Evolutionary conservation across 2,888 invertebrate genomes (phyloP), one percentile per base, ranked within the genome.

Genomic region (Allophyes oxyacanthae): DNA sequence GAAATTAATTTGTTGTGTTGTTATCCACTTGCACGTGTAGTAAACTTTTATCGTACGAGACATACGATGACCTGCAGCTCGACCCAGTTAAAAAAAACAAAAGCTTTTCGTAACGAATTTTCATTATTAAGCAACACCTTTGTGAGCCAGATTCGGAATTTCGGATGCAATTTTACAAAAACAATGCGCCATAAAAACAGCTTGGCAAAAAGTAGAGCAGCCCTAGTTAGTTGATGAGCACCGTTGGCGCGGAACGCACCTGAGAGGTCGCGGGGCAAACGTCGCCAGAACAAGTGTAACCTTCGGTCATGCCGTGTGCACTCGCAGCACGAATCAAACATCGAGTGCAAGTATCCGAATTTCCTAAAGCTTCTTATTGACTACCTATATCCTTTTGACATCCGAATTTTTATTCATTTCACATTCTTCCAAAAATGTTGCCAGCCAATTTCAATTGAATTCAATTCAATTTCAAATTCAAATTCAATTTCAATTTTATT

Each of bases 181-280:
- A 93, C 92, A 93, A 92, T 92, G 88, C 79, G 65, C 83, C 82
- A 85, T 91, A 88, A 90, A 90, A 84, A 84, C 79, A 76, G 78
- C 85, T 77, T 78, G 79, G 78, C 81, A 83, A 85, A 81, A 87
- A 80, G 82, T 84, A 81, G 83, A 81, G 77, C 91, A 91, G 85
- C 91, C 92, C 92, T 91, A 85, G 86, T 87, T 84, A 87, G 90
- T 88, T 76, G 80, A 78, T 77, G 85, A 82, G 71, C 84, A 82
- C 80, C 89, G 85, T 81, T 89, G 85, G 88, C 80, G 88, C 83
- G 87, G 84, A 88, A 89, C 89, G 86, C 83, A 82, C 80, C 53
- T 52, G 64, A 65, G 79, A 78, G 80, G 77, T 79, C 77, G 77
- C 66, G 78, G 67, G 55, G 62, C 65, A 43, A 48, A 44, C 66